These are phyloP conservation scores for Thyatira batis DNA, from an alignment of 2,888 invertebrate species.

Conservation along the genomic window DNA sequence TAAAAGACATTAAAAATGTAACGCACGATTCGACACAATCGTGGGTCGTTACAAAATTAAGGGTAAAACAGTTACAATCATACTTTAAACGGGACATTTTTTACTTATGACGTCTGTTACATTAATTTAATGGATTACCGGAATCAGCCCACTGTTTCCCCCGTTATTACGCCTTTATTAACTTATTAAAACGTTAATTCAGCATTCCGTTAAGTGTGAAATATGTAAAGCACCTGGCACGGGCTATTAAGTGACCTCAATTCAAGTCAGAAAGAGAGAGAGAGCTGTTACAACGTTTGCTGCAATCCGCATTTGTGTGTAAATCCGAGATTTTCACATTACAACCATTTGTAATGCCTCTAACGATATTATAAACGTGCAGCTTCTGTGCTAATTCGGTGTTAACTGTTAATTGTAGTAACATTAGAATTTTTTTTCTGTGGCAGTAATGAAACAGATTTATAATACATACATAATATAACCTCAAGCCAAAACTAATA, in stretches of 20 bases:
- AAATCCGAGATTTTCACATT: slow-evolving; percentile 52
- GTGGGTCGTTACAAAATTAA: not conserved
- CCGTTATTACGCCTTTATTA: not conserved
- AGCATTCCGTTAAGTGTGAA: slow-evolving; percentile 7
- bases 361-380: slow-evolving; percentile 51
- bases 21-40: not conserved
- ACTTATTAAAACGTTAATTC: not conserved
- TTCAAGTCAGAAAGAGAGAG: slow-evolving; percentile 39
- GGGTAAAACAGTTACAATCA: not conserved
- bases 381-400: slow-evolving; percentile 36
- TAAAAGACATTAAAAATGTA: not conserved
- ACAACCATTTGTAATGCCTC: slow-evolving; percentile 47
- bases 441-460: not conserved
- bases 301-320: slow-evolving; percentile 47
- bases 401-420: slow-evolving; percentile 25
- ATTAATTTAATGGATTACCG: slow-evolving; percentile 1
- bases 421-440: slow-evolving; percentile 10
- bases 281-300: slow-evolving; percentile 35
- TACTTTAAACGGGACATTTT: not conserved
- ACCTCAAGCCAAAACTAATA: too few species aligned
- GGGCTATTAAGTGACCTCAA: slow-evolving; percentile 38
- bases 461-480: too few species aligned
- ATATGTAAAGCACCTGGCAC: slow-evolving; percentile 36
- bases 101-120: not conserved
- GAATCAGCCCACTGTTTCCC: not conserved